Evolutionary conservation across 1,140 invertebrate genomes (phyloP), one percentile per base, ranked within the genome.

Genomic region (Drosophila paulistorum): DNA sequence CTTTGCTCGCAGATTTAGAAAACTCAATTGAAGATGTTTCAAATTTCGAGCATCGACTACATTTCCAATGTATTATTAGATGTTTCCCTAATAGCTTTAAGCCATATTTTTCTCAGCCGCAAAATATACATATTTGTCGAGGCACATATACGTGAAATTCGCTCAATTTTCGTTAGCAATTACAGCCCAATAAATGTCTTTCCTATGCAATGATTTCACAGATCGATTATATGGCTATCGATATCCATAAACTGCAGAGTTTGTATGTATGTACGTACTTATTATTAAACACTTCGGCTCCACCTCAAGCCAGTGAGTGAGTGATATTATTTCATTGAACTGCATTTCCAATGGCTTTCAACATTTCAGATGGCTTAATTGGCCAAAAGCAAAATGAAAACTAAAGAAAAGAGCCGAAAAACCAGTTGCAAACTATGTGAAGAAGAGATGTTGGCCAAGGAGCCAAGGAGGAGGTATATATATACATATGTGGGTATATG

Each of bases 271-370:
- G 73, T 69, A 26, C 23, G 23, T 26, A 26, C 23, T 26, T 26
- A 68, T 17, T 76, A 76, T 68, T 61, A 51, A 20, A 23, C 62
- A 23, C 10, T 35, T 51, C 35, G n/a, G 37, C 42, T 23, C 69
- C 48, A 17, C 55, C 70, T 75, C 51, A 76, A 23, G 45, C 45
- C 35, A 42, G 2, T 6, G 13, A 26, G 39, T 33, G 30, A 37
- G 39, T 33, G 30, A 37, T 62, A 39, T 62, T 65, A 84, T 85
- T 87, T 82, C 82, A 87, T 87, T 86, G 83, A 86, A 86, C 82
- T 74, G 72, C 55, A 30, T 30, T 30, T 30, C 30, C 30, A 30
- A 30, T 30, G 30, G 30, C 3, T 30, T 30, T 30, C 30, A 30
- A 30, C 65, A 70, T 71, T 7, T 73, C 17, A 51, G 45, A 66